phyloP scores from a whole-genome alignment of 2,888 invertebrate species.

The Athrips mouffetella region DNA sequence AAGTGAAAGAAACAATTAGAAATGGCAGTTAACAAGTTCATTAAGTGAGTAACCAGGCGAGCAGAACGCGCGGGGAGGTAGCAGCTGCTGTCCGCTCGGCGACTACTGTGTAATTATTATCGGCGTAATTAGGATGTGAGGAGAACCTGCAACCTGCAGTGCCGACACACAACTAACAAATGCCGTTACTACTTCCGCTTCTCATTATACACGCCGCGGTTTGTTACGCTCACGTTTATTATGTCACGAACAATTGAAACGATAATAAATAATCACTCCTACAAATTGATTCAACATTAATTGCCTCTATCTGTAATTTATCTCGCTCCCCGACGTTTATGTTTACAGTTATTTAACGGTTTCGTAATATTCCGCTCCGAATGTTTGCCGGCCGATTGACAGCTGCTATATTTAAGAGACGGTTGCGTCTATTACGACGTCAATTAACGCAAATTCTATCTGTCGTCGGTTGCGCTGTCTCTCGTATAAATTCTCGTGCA shows the following conservation, averaged over 20 bases:
- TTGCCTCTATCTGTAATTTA: slow-evolving; percentile 51
- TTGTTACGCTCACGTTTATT: slow-evolving; percentile 64
- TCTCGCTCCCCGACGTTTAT: slow-evolving; percentile 35
- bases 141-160: slow-evolving; percentile 58
- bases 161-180: slow-evolving; percentile 63
- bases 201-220: slow-evolving; percentile 59
- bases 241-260: slow-evolving; percentile 66
- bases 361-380: slow-evolving; percentile 39
- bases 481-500: slow-evolving; percentile 46
- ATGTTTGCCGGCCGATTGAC: slow-evolving; percentile 41
- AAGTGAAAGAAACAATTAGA: slow-evolving; percentile 12
- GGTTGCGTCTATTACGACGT: slow-evolving; percentile 24
- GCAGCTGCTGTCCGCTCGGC: slow-evolving; percentile 49
- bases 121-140: slow-evolving; percentile 76
- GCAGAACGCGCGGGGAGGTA: slow-evolving; percentile 33
- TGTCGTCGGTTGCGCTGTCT: slow-evolving; percentile 35
- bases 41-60: slow-evolving; percentile 7
- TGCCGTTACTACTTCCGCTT: slow-evolving; percentile 74
- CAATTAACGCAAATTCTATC: slow-evolving; percentile 40
- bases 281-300: slow-evolving; percentile 67
- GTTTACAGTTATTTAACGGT: slow-evolving; percentile 62
- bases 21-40: slow-evolving; percentile 9
- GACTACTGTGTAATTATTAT: slow-evolving; percentile 73
- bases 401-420: slow-evolving; percentile 29
- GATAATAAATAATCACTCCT: slow-evolving; percentile 59